These are phyloP conservation scores for Desoria tigrina DNA, from an alignment of 2,888 invertebrate genomes.

Conservation along the genomic window DNA sequence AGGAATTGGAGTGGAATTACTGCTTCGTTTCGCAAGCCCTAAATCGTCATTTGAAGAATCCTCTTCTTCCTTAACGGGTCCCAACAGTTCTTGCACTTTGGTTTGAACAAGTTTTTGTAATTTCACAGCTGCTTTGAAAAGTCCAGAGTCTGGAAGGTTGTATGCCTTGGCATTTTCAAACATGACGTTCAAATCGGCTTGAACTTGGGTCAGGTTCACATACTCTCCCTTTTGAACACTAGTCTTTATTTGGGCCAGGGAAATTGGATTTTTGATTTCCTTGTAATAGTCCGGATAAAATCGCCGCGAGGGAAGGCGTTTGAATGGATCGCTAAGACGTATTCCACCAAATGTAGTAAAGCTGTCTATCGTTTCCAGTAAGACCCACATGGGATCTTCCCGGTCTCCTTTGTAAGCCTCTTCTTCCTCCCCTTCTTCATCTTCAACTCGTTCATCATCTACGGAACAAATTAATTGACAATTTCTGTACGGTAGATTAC, in stretches of 20 bases:
- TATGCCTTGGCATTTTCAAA: slow-evolving; percentile 95
- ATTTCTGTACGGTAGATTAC: too few relatives aligned
- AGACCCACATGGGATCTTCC: slow-evolving; percentile 85
- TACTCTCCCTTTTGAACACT: slow-evolving; percentile 69
- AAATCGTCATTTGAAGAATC: slow-evolving; percentile 33
- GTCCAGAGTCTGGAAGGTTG: slow-evolving; percentile 75
- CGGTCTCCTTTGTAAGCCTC: slow-evolving; percentile 57
- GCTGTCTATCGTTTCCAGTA: slow-evolving; percentile 76
- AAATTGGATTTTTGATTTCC: slow-evolving; percentile 93
- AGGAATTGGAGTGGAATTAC: slow-evolving; percentile 39
- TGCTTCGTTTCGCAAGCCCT: slow-evolving; percentile 23
- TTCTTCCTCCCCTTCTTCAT: slow-evolving; percentile 52
- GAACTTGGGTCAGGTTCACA: slow-evolving; percentile 81
- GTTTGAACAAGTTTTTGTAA: slow-evolving; percentile 81
- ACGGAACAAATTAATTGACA: too few relatives aligned
- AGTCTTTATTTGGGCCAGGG: slow-evolving; percentile 76
- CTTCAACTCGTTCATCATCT: slow-evolving; percentile 66
- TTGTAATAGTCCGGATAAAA: slow-evolving; percentile 97
- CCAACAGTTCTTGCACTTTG: slow-evolving; percentile 73
- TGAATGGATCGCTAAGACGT: slow-evolving; percentile 86
- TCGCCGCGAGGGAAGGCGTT: slow-evolving; percentile 85
- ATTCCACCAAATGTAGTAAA: slow-evolving; percentile 62
- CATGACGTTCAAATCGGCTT: slow-evolving; percentile 92
- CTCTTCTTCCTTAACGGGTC: slow-evolving; percentile 61
- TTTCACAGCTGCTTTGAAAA: slow-evolving; percentile 81